Evolutionary conservation across 1,140 invertebrate species (phyloP), one percentile per base, ranked within the genome.

Genomic region (Lysiphlebus fabarum): DNA sequence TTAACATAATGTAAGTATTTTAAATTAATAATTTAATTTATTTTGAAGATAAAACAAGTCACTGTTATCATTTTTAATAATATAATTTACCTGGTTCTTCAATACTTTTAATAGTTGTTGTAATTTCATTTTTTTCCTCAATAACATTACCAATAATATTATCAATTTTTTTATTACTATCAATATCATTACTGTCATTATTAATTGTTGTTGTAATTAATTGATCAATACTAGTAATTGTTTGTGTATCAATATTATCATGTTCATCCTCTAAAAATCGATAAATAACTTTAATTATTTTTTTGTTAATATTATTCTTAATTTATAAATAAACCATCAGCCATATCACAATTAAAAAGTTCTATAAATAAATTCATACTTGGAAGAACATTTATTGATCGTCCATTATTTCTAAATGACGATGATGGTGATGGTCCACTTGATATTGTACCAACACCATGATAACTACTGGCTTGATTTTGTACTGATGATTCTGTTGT

Each of bases 371-470:
- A 12, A 51, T 50, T 49, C 63, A 64, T 67, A 72, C 67, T 66
- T 37, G 71, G 63, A 12, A 63, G 57, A 49, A 63, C 61, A 44
- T 66, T 65, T 56, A 72, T 55, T 9, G 67, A 61, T 56, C 71
- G 59, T 53, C 67, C 69, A 36, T 69, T 70, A 58, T 64, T 68
- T 59, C 67, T 65, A 53, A 66, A 69, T 36, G 65, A 53, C n/a
- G 64, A 51, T 26, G 17, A 26, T 48, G 40, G 66, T 66, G 33
- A 63, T 65, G 17, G 17, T 26, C 17, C 17, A 26, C 2, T 26
- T 38, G 65, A 63, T 38, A 66, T 69, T 11, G 67, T 61, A 56
- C 65, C 58, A 26, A 65, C 59, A 17, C 66, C 66, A 48, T 68
- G 66, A 26, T 65, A 49, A 41, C 64, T 69, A 40, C 60, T 70